These are phyloP conservation scores for Chloroceryle aenea DNA, from an alignment of 2,113 vertebrate genomes.

Conservation along the genomic window DNA sequence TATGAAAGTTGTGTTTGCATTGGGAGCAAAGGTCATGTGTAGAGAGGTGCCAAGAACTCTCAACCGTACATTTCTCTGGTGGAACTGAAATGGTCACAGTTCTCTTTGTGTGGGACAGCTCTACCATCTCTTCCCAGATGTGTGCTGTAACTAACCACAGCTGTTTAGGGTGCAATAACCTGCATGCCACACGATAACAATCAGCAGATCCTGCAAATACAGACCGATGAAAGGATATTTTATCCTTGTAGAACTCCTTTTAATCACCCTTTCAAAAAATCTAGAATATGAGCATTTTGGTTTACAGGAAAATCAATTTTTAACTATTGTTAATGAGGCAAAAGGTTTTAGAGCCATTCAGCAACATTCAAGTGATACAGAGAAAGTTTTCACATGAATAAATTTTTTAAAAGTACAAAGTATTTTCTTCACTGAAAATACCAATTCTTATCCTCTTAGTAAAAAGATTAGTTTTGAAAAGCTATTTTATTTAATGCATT, in stretches of 20 bases:
- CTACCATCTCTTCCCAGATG: background rate
- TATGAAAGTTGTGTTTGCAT: background rate
- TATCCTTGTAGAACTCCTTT: background rate
- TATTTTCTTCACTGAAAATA: background rate
- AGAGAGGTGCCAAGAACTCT: background rate
- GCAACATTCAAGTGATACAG: background rate
- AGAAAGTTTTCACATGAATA: background rate
- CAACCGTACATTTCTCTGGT: background rate
- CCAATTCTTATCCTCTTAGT: background rate
- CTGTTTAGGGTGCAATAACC: background rate
- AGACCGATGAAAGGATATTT: background rate
- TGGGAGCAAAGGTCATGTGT: background rate
- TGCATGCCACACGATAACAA: background rate
- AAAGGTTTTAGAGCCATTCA: background rate
- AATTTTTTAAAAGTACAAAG: background rate
- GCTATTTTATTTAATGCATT: background rate
- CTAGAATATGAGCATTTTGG: background rate
- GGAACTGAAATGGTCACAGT: background rate
- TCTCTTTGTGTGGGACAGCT: background rate
- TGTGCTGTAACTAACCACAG: background rate
- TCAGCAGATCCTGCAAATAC: background rate
- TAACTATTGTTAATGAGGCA: background rate
- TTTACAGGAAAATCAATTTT: background rate
- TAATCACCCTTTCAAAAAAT: background rate
- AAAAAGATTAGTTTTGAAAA: background rate